Base-by-base conservation (phyloP, 2,113 vertebrate genomes). In the Melanocharis versteri region DNA sequence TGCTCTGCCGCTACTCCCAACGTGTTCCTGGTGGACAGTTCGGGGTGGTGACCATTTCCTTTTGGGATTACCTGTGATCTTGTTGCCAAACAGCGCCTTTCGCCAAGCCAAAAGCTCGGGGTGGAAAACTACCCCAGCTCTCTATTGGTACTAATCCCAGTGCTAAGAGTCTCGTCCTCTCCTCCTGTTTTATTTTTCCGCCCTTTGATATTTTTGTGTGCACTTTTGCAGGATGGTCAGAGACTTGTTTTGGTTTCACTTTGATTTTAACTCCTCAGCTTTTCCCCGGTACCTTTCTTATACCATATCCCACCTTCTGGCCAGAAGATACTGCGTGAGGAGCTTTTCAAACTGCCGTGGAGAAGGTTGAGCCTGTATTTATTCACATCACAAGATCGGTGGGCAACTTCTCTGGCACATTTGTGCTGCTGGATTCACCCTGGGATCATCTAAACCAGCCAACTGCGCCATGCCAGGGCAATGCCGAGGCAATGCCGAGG, bases 71-170 rank as follows among this genome's bases (percentile, higher is more conserved):
- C 37, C 83, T 78, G 82, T 89, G 88, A 83, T 90, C 79, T 88
- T 91, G 62, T 93, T 96, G 85, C 96, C 85, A 94, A 96, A 80
- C 83, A 94, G 71, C 90, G 58, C 92, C 94, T 96, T 97, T 83
- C 75, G 70, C 93, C 92, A 95, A 94, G 83, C 40, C 73, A 40
- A 81, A 78, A 89, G 50, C 68, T 26, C 0, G 30, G 70, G 87
- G 93, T 77, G n/a, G 31, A 86, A 51, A 73, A 71, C 48, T 47
- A 28, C 24, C 51, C 44, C 39, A 50, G 54, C 39, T 85, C 54
- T 68, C 68, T 71, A 40, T 45, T 89, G 72, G 61, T 68, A 70
- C 76, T 77, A 70, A 90, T 56, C 75, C 35, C 28, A 61, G 4
- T 37, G 62, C 75, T 83, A n/a, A 57, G 42, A 65, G 16, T 76